Percentiles rank a stretch among this genome's conserved stretches.
phyloP scores from a whole-genome alignment of 2,888 invertebrate genomes.

The Rosalia funebris region DNA sequence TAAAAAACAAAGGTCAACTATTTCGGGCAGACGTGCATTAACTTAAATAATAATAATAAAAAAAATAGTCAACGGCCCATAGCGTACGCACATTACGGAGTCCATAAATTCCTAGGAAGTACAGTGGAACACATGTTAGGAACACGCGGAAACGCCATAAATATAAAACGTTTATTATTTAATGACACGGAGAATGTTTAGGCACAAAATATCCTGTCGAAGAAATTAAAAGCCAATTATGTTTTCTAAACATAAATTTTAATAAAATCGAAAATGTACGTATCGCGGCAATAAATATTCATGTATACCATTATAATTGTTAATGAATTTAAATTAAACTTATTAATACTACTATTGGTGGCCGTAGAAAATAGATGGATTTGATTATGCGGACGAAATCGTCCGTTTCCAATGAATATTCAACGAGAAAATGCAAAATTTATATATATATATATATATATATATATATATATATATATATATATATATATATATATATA shows the following conservation, averaged over 20 bases:
- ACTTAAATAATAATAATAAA: neutral
- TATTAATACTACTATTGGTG: neutral
- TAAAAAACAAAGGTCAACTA: too few relatives aligned
- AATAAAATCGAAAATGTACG: neutral
- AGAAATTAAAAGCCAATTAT: slow-evolving; percentile 4
- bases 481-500: too few relatives aligned
- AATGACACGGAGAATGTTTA: neutral
- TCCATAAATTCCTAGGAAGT: neutral
- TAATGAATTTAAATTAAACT: slow-evolving; percentile 6
- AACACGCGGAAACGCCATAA: neutral
- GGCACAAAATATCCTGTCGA: neutral
- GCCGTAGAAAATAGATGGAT: neutral
- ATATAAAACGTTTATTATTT: neutral
- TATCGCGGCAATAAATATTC: slow-evolving; percentile 1
- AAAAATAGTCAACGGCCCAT: neutral
- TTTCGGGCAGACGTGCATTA: too few relatives aligned
- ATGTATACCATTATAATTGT: slow-evolving; percentile 3
- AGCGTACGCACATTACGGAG: neutral
- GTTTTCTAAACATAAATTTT: neutral
- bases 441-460: too few relatives aligned
- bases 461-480: too few relatives aligned
- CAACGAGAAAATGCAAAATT: neutral
- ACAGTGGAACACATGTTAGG: neutral
- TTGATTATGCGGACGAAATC: neutral
- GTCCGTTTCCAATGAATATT: neutral